Conservation (phyloP, 2,888 invertebrate genomes). For the Pyrochroa serraticornis region DNA sequence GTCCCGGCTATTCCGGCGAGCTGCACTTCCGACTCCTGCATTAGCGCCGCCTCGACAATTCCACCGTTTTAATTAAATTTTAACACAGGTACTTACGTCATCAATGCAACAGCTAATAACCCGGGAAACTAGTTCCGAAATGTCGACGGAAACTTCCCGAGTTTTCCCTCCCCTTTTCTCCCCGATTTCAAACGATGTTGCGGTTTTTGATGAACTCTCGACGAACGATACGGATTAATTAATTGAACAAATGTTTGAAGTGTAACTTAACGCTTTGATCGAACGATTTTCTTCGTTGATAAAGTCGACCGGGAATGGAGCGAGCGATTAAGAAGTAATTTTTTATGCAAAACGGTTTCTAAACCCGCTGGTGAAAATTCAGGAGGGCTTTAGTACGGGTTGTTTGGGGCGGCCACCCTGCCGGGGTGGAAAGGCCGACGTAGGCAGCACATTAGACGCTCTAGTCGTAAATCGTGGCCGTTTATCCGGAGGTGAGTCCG, state of each 20-base stretch:
- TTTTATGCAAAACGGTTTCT: not conserved
- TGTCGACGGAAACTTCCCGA: no score
- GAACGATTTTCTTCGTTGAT: not conserved
- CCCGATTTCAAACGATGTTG: not conserved
- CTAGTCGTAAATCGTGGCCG: constrained; percentile 65
- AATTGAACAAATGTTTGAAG: constrained; percentile 18
- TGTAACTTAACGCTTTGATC: constrained; percentile 5
- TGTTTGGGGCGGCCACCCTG: not conserved
- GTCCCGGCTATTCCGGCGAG: no score
- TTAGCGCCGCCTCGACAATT: no score
- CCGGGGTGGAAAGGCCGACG: constrained; percentile 42
- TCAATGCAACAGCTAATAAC: no score
- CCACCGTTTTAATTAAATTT: no score
- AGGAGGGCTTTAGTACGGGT: constrained; percentile 9
- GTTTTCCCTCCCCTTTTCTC: no score
- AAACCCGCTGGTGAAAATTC: not conserved
- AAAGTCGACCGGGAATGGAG: no score
- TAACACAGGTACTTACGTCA: no score
- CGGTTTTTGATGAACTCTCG: constrained; percentile 14
- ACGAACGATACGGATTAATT: constrained; percentile 17
- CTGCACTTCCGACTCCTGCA: no score
- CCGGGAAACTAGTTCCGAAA: no score
- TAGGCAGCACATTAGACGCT: constrained; percentile 63
- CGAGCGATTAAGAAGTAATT: constrained; percentile 9
- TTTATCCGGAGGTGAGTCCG: constrained; percentile 63